Evolutionary conservation across 2,888 invertebrate genomes (phyloP), one percentile per base, ranked within the genome.

Genomic region (Ariolimax columbianus): DNA sequence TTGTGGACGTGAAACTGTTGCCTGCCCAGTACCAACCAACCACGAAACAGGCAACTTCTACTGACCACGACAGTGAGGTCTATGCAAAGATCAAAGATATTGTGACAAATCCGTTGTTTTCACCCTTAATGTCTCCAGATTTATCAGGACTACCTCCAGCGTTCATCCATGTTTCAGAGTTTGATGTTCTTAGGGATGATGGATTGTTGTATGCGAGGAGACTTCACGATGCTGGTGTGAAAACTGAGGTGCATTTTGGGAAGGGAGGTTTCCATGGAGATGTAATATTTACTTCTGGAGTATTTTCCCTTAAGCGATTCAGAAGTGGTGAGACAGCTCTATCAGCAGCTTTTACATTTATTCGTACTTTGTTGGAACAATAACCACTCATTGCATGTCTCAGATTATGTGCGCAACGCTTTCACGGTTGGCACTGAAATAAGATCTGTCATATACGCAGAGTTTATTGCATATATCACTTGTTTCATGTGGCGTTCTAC

Each of bases 61-160:
- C 75, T 23, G 14, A n/a, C 7, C 51, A 75, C 36, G 66, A 73
- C 40, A 17, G 17, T 6, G 33, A 47, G 26, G 80, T 80, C 47
- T 80, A 80, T 30, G 40, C 47, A 55, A 75, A 84, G 36, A 63
- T 80, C 36, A 73, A 79, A 47, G 40, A 66, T 1, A 40, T 80
- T 40, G 26, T 84, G 6, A 63, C 66, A 0, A 66, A 84, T 40
- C 84, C 84, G 1, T n/a, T 73, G 19, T 40, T 84, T 14, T 80
- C 75, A 9, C 84, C 84, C 3, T 36, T 84, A 66, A 84, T 84
- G 84, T 40, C 80, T 0, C 47, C 73, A 33, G 75, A 84, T 38
- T 66, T 84, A 47, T 26, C 66, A 26, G 73, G 75, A 2, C 2
- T 84, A 66, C 84, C 84, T 3, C 72, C 79, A 3, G 70, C 84